phyloP scores from a whole-genome alignment of 53 echinoderm and acorn worm species.

The Apostichopus leukothele region DNA sequence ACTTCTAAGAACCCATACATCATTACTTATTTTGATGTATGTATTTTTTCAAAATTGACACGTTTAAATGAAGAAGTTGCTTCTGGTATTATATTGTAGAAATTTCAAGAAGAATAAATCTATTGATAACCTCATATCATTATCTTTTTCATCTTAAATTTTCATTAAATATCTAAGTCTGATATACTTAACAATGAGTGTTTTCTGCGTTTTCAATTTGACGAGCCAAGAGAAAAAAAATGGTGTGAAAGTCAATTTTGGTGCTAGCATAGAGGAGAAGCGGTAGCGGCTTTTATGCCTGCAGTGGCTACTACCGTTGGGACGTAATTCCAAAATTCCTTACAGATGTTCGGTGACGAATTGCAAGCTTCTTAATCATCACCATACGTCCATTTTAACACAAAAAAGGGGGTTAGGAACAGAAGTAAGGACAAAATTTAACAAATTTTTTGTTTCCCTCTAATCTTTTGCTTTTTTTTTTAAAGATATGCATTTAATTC shows the following conservation, averaged over 20 bases:
- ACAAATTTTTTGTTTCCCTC: neutral
- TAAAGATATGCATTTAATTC: conserved; percentile 27
- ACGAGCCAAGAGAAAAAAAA: neutral
- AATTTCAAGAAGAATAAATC: too few species aligned
- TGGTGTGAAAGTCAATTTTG: conserved; percentile 39
- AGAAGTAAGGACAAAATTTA: too few species aligned
- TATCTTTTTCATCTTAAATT: too few species aligned
- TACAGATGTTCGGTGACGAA: conserved; percentile 15
- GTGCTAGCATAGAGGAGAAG: neutral
- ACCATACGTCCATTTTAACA: conserved; percentile 10
- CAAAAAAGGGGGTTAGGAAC: neutral
- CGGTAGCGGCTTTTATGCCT: neutral
- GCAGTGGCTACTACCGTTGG: conserved; percentile 22
- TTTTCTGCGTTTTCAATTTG: neutral
- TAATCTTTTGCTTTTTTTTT: neutral
- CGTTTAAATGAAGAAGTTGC: too few species aligned
- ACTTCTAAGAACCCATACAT: too few species aligned
- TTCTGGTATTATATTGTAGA: too few species aligned
- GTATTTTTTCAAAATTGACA: too few species aligned
- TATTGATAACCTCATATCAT: too few species aligned
- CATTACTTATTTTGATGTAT: too few species aligned
- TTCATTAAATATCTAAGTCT: too few species aligned
- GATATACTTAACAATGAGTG: too few species aligned
- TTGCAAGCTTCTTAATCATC: conserved; percentile 7
- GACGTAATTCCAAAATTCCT: conserved; percentile 20